A percentile compares a stretch with the other conserved stretches of the same genome.
Evolutionary conservation across 2,888 invertebrate genomes (phyloP).

Genomic region (Blomia tropicalis): DNA sequence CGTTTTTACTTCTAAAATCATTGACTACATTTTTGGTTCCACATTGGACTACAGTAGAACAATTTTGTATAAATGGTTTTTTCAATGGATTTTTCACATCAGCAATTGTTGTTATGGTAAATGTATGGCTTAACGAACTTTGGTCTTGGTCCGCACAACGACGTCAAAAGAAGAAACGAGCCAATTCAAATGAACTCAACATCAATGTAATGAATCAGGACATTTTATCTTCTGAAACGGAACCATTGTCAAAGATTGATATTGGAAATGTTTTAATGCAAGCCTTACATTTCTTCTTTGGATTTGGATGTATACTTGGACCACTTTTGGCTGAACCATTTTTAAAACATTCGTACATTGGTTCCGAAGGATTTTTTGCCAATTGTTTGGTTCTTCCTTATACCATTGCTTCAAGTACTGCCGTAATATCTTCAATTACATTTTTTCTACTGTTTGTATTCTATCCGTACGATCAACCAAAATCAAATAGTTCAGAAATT

Average conservation of each 20-base stretch:
- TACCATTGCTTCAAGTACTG: constrained; percentile 7
- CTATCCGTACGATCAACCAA: constrained; percentile 16
- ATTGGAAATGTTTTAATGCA: constrained; percentile 19
- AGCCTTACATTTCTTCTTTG: constrained; percentile 24
- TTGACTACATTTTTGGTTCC: constrained; percentile 18
- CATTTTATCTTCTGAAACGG: not conserved
- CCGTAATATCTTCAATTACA: constrained; percentile 7
- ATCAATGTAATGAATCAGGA: not conserved
- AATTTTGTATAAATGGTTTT: constrained; percentile 19
- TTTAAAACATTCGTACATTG: not conserved
- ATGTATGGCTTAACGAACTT: constrained; percentile 22
- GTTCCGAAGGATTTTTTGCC: not conserved
- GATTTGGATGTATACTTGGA: constrained; percentile 13
- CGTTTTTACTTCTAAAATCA: constrained; percentile 19
- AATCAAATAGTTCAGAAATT: not conserved
- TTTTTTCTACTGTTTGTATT: constrained; percentile 10
- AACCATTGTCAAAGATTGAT: not conserved
- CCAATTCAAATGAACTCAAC: not conserved
- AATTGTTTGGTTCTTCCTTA: constrained; percentile 21
- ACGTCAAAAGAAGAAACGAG: not conserved
- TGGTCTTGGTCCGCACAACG: constrained; percentile 11
- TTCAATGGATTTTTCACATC: constrained; percentile 23
- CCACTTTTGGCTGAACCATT: constrained; percentile 21
- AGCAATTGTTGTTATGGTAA: constrained; percentile 20
- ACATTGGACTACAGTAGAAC: constrained; percentile 19